phyloP scores from a whole-genome alignment of 2,888 invertebrate genomes.

The Tortrix viridana region DNA sequence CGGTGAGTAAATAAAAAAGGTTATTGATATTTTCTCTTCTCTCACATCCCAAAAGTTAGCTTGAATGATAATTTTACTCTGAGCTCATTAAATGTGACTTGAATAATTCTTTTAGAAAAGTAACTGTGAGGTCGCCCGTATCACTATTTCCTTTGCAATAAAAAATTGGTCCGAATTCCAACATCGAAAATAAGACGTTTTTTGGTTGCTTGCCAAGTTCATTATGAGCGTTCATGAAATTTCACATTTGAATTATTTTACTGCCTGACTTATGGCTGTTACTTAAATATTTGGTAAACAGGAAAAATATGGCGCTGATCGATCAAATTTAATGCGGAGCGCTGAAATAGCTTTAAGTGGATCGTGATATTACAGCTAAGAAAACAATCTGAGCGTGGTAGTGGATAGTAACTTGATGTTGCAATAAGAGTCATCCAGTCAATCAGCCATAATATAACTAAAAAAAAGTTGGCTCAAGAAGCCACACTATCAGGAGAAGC shows the following conservation, averaged over 20 bases:
- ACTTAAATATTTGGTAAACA: slow-evolving; percentile 85
- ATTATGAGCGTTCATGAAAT: slow-evolving; percentile 85
- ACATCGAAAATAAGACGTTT: slow-evolving; percentile 84
- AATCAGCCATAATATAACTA: background rate
- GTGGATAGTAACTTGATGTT: slow-evolving; percentile 45
- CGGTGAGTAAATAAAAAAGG: too few relatives aligned
- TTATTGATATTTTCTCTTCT: background rate
- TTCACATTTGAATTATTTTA: slow-evolving; percentile 85
- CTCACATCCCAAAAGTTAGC: background rate
- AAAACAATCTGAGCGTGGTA: slow-evolving; percentile 29
- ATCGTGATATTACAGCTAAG: slow-evolving; percentile 58
- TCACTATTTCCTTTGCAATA: slow-evolving; percentile 80
- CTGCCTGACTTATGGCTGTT: slow-evolving; percentile 84
- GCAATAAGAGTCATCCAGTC: background rate
- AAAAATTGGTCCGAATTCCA: slow-evolving; percentile 83
- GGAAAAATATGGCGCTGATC: slow-evolving; percentile 83
- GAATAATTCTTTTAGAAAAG: slow-evolving; percentile 64
- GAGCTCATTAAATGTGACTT: slow-evolving; percentile 35
- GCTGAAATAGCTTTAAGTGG: slow-evolving; percentile 80
- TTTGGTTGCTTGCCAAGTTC: slow-evolving; percentile 84
- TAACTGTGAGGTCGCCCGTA: slow-evolving; percentile 67
- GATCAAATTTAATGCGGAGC: slow-evolving; percentile 80
- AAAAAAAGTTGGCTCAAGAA: too few relatives aligned
- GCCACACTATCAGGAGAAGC: too few relatives aligned
- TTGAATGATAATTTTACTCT: background rate